Conservation (phyloP, 2,888 invertebrate species). For the Proisotoma minuta region DNA sequence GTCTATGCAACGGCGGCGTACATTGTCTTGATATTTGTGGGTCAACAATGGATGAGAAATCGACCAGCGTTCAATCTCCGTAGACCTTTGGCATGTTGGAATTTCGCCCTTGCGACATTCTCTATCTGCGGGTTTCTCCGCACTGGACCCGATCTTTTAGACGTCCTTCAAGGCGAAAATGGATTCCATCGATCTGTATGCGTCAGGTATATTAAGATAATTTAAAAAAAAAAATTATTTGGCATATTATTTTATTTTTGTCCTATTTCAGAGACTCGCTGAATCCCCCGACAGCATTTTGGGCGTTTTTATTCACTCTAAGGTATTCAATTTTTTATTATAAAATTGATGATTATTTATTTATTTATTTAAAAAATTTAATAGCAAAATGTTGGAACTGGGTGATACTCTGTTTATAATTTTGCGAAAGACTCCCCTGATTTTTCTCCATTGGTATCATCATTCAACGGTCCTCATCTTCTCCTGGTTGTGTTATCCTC, state of each 20-base stretch:
- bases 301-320: slow-evolving; percentile 33
- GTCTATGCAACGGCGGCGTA: slow-evolving; percentile 34
- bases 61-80: slow-evolving; percentile 28
- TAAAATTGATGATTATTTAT: too few species aligned
- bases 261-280: slow-evolving; percentile 29
- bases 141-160: slow-evolving; percentile 34
- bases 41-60: slow-evolving; percentile 34
- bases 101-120: slow-evolving; percentile 33
- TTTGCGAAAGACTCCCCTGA: slow-evolving; percentile 39
- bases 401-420: slow-evolving; percentile 44
- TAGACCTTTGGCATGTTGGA: slow-evolving; percentile 28
- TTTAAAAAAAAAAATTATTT: not conserved
- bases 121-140: slow-evolving; percentile 36
- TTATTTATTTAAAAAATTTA: too few species aligned
- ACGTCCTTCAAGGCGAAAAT: slow-evolving; percentile 23
- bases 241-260: not conserved
- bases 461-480: slow-evolving; percentile 40
- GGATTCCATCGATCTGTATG: slow-evolving; percentile 38
- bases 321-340: too few species aligned
- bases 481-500: slow-evolving; percentile 34
- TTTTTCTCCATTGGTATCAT: slow-evolving; percentile 46
- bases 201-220: slow-evolving; percentile 29
- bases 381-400: slow-evolving; percentile 36
- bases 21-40: slow-evolving; percentile 29
- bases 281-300: slow-evolving; percentile 41